Evolutionary conservation across 64 coral and sea anemone genomes (phyloP).

Genomic region (Astreopora myriophthalma): DNA sequence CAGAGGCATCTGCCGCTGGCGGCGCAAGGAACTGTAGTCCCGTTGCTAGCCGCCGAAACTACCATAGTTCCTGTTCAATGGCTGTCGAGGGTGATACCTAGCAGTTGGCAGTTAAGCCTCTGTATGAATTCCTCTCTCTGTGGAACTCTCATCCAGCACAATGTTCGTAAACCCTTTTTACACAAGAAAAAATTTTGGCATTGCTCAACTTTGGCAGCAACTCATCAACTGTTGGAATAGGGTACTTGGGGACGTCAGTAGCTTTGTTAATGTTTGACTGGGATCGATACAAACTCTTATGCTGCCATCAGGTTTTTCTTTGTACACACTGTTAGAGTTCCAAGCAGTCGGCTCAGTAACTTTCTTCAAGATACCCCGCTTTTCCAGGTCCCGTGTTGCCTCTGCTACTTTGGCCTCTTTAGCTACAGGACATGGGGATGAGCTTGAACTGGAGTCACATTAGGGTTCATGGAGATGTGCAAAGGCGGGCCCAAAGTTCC

Average conservation of each 20-base stretch:
- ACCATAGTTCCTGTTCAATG: no score
- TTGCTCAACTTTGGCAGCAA: slow-evolving; percentile 55
- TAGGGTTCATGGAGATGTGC: slow-evolving; percentile 38
- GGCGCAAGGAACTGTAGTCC: no score
- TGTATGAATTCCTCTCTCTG: no score
- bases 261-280: neutral
- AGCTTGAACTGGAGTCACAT: slow-evolving; percentile 49
- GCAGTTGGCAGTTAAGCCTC: no score
- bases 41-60: no score
- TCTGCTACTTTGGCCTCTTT: slow-evolving; percentile 53
- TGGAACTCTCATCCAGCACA: neutral
- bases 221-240: slow-evolving; percentile 41
- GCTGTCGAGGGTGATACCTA: no score
- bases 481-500: slow-evolving; percentile 62
- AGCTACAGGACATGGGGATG: slow-evolving; percentile 53
- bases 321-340: slow-evolving; percentile 65
- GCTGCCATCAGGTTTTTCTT: slow-evolving; percentile 66
- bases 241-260: slow-evolving; percentile 44
- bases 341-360: slow-evolving; percentile 57
- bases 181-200: slow-evolving; percentile 50
- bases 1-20: no score
- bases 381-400: slow-evolving; percentile 18
- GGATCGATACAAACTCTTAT: slow-evolving; percentile 67
- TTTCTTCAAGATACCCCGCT: slow-evolving; percentile 43
- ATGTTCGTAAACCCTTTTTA: slow-evolving; percentile 67